A percentile compares a stretch with the other conserved stretches of the same genome.
phyloP scores from a whole-genome alignment of 2,888 invertebrate species.

The Andrena trimmerana region DNA sequence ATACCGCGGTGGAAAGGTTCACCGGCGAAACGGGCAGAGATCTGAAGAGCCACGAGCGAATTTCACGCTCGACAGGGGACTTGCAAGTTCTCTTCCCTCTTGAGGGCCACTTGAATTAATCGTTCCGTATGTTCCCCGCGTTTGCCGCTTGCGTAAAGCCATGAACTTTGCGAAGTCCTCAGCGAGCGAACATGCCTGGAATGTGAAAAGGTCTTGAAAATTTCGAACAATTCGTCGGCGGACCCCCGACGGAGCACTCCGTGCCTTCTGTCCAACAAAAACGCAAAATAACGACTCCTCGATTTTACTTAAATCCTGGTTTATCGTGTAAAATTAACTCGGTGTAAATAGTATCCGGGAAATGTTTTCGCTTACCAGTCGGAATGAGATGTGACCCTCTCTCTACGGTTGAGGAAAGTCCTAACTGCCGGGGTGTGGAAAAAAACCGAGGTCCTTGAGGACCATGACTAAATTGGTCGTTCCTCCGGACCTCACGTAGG shows the following conservation, averaged over 20 bases:
- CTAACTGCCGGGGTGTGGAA: no score
- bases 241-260: not conserved
- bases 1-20: slow-evolving; percentile 9
- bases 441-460: no score
- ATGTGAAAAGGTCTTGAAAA: not conserved
- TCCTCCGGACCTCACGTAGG: no score
- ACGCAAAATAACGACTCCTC: no score
- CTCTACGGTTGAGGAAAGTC: no score
- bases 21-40: not conserved
- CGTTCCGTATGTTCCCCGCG: not conserved
- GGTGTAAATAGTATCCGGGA: no score
- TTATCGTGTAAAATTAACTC: no score
- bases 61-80: not conserved
- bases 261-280: no score
- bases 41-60: not conserved
- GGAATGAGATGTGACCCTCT: no score
- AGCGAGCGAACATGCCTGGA: not conserved
- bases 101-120: not conserved
- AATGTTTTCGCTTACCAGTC: no score
- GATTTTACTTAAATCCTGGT: no score
- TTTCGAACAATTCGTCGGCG: not conserved
- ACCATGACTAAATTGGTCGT: no score
- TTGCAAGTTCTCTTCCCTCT: not conserved
- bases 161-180: not conserved
- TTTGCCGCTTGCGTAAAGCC: not conserved